A percentile compares a stretch with the other conserved stretches of the same genome.
Evolutionary conservation across 2,113 vertebrate genomes (phyloP).

Genomic region (Canis aureus): DNA sequence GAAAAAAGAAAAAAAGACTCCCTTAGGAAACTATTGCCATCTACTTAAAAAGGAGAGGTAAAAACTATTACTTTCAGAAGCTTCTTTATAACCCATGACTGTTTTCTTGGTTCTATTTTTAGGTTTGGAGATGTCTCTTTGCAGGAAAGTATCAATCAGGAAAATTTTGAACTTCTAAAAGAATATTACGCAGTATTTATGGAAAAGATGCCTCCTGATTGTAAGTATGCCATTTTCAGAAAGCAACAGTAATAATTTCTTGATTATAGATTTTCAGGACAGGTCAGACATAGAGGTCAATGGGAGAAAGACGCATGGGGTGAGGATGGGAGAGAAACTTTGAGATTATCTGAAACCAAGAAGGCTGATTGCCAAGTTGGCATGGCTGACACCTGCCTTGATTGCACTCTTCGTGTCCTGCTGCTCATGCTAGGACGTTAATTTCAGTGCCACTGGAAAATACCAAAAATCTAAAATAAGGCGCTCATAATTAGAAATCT

Average conservation of each 20-base stretch:
- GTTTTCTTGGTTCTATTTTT: slow-evolving; percentile 66
- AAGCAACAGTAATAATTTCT: neutral
- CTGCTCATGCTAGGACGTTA: neutral
- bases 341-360: neutral
- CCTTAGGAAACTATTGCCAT: neutral
- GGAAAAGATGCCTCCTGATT: slow-evolving; percentile 95
- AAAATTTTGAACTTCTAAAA: slow-evolving; percentile 95
- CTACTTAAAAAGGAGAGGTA: neutral
- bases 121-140: slow-evolving; percentile 98
- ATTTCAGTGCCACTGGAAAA: neutral
- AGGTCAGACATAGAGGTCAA: neutral
- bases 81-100: neutral
- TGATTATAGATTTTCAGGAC: slow-evolving; percentile 33
- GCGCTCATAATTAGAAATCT: neutral
- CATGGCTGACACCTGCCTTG: neutral
- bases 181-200: slow-evolving; percentile 95
- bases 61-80: neutral
- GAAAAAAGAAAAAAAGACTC: neutral
- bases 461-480: slow-evolving; percentile 23
- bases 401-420: neutral
- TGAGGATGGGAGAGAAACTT: neutral
- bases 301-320: neutral
- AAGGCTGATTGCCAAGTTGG: neutral
- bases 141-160: slow-evolving; percentile 98
- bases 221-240: slow-evolving; percentile 89